phyloP scores from a whole-genome alignment of 2,113 vertebrate species.

The Merops nubicus region DNA sequence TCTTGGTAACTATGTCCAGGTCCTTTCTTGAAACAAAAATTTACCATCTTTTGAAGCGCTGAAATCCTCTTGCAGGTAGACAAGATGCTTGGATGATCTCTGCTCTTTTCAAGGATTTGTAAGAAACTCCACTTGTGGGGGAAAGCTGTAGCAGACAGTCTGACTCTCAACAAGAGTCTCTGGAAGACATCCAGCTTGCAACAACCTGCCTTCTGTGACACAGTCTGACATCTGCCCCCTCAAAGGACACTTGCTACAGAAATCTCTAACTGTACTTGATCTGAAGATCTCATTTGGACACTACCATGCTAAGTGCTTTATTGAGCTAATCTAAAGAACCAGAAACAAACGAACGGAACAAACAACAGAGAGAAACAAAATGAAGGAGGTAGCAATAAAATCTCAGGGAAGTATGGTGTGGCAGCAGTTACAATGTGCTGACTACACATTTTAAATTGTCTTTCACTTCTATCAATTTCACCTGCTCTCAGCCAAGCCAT shows the following conservation, averaged over 20 bases:
- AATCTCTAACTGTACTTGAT: neutral
- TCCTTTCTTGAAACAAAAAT: neutral
- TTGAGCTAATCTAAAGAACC: neutral
- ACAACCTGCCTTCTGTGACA: neutral
- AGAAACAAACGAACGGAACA: neutral
- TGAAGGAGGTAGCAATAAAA: neutral
- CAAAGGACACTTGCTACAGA: neutral
- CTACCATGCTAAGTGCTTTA: neutral
- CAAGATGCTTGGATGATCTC: neutral
- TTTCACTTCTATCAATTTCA: neutral
- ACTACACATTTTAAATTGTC: neutral
- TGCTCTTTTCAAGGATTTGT: neutral
- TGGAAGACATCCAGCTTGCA: neutral
- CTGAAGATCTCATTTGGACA: neutral
- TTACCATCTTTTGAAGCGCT: neutral
- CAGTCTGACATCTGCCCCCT: neutral
- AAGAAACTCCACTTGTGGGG: neutral
- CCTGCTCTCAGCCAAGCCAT: neutral
- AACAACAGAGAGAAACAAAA: neutral
- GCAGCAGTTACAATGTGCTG: neutral
- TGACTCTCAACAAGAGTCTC: neutral
- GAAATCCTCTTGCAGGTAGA: neutral
- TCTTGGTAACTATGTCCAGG: neutral
- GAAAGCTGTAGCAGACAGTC: neutral
- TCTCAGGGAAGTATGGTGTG: neutral